Conservation (phyloP, 2,888 invertebrate species). For the Gnatocerus cornutus region DNA sequence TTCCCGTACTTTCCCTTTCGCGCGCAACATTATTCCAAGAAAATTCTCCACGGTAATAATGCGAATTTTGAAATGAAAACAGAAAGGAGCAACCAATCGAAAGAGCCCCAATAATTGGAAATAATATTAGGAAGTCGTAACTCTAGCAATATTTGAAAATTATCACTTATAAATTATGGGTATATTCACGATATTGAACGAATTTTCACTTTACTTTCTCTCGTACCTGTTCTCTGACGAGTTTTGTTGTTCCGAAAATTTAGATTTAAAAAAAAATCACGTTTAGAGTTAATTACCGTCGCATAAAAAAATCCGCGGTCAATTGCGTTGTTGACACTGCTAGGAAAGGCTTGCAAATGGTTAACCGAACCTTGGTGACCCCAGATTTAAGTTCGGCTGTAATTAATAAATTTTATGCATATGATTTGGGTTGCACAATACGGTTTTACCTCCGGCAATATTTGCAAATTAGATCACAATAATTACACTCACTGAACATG, state of each 20-base stretch:
- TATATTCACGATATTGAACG: slow-evolving; percentile 27
- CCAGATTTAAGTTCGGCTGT: slow-evolving; percentile 11
- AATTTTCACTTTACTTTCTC: slow-evolving; percentile 43
- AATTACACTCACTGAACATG: slow-evolving; percentile 38
- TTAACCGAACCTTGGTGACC: slow-evolving; percentile 16
- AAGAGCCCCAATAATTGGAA: slow-evolving; percentile 9
- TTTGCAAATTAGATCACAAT: slow-evolving; percentile 39
- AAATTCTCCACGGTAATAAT: too few species aligned
- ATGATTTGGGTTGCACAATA: slow-evolving; percentile 22
- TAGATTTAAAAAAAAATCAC: slow-evolving; percentile 24
- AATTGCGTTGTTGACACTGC: slow-evolving; percentile 8
- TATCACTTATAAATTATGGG: slow-evolving; percentile 26
- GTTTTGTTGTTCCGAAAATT: slow-evolving; percentile 16
- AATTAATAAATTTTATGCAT: not conserved
- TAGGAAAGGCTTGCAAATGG: not conserved
- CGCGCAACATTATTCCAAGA: not conserved
- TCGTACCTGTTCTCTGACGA: slow-evolving; percentile 8
- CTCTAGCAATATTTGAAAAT: slow-evolving; percentile 24
- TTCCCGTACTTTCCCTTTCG: not conserved
- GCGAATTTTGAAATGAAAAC: too few species aligned
- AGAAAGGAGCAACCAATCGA: slow-evolving; percentile 18
- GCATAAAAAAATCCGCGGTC: slow-evolving; percentile 12
- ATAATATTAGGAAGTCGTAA: slow-evolving; percentile 31
- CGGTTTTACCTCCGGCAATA: slow-evolving; percentile 11
- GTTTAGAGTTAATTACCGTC: slow-evolving; percentile 10